These are phyloP conservation scores for Hemibagrus guttatus DNA, from an alignment of 2,797 vertebrate species.

Conservation along the genomic window DNA sequence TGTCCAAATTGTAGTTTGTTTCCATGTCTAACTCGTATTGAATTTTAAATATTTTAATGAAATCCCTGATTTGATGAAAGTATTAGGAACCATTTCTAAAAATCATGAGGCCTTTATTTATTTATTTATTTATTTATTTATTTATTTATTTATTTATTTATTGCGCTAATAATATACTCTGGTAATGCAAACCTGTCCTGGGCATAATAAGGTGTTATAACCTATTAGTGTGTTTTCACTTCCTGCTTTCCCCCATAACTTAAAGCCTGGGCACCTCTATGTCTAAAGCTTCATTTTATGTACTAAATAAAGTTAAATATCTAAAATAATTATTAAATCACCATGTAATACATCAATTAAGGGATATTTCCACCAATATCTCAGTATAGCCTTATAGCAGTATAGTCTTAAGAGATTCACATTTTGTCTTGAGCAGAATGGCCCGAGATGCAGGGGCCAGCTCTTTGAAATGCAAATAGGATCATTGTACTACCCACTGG, in stretches of 20 bases:
- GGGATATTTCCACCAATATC: not conserved
- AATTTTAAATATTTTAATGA: too few species aligned
- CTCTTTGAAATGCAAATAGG: constrained; percentile 62
- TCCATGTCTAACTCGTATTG: not conserved
- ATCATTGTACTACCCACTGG: constrained; percentile 40
- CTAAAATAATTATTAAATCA: not conserved
- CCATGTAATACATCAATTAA: not conserved
- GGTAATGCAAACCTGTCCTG: not conserved
- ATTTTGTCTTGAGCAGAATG: constrained; percentile 52
- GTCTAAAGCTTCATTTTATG: not conserved
- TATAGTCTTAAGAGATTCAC: constrained; percentile 43
- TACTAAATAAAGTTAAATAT: not conserved
- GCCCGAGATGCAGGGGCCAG: constrained; percentile 5
- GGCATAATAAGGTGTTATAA: not conserved
- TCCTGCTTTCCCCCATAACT: not conserved
- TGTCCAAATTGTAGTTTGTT: not conserved
- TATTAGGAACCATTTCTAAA: not conserved
- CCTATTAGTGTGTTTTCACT: not conserved
- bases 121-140: too few species aligned
- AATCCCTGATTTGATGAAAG: not conserved
- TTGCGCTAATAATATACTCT: not conserved
- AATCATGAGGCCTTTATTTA: not conserved
- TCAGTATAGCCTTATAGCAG: constrained; percentile 18
- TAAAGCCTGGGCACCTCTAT: not conserved
- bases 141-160: not conserved